A percentile compares a stretch with the other conserved stretches of the same genome.
Conservation (phyloP, 2,888 invertebrate species). For the Mesorhabditis spiculigera region DNA sequence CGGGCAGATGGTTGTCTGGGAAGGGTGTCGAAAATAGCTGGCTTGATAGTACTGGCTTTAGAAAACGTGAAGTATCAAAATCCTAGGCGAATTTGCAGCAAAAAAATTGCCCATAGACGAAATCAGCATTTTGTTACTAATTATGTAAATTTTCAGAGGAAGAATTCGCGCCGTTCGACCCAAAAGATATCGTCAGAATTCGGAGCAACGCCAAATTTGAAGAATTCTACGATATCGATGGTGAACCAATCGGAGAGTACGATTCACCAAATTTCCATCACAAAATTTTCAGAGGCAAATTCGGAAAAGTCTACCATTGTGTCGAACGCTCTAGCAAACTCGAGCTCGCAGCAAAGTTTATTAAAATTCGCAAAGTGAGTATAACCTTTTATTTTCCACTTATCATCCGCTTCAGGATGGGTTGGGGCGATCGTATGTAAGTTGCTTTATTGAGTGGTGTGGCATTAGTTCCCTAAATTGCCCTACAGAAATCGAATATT, state of each 20-base stretch:
- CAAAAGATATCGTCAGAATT: conserved; percentile 34
- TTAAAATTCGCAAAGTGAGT: conserved; percentile 58
- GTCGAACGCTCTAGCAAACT: conserved; percentile 69
- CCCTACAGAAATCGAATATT: neutral
- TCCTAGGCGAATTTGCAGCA: too few species aligned
- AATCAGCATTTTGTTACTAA: too few species aligned
- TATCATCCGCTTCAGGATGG: neutral
- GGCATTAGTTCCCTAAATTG: neutral
- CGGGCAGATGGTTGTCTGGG: too few species aligned
- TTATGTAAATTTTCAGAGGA: neutral
- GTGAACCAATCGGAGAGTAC: conserved; percentile 38
- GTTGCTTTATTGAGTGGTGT: neutral
- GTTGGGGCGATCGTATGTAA: neutral
- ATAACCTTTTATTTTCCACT: neutral
- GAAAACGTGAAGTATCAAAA: too few species aligned
- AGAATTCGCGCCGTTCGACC: conserved; percentile 27
- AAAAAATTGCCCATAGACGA: too few species aligned
- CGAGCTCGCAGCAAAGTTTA: conserved; percentile 78
- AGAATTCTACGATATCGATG: conserved; percentile 37
- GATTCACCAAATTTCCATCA: conserved; percentile 1
- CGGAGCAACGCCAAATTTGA: conserved; percentile 37
- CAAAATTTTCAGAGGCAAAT: conserved; percentile 10
- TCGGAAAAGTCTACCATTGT: conserved; percentile 61
- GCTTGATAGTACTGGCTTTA: too few species aligned
- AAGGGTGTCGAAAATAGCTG: too few species aligned